Percentiles rank a stretch among this genome's conserved stretches.
These are phyloP conservation scores for Catharus fuscescens DNA, from an alignment of 2,113 vertebrate genomes.

Conservation along the genomic window DNA sequence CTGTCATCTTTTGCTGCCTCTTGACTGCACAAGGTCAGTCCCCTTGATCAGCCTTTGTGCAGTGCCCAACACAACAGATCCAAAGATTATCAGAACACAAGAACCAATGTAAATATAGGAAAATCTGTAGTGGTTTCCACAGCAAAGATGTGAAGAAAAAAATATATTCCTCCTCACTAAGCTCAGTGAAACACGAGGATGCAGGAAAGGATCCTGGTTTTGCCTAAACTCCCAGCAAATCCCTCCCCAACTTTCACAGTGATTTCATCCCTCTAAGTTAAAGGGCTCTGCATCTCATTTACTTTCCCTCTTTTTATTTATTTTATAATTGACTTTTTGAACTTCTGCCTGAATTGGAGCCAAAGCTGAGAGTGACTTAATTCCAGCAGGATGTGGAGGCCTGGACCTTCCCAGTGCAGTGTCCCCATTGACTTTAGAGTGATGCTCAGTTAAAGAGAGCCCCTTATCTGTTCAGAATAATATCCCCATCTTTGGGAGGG, in stretches of 20 bases:
- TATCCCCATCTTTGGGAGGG: background rate
- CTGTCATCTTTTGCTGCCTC: background rate
- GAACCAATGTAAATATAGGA: fast-evolving
- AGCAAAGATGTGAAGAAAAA: background rate
- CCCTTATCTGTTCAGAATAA: background rate
- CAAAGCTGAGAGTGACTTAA: slow-evolving; percentile 14
- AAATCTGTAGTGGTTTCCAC: background rate
- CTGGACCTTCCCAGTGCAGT: background rate
- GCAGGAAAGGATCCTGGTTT: background rate
- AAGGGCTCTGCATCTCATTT: slow-evolving; percentile 24
- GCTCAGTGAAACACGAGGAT: fast-evolving
- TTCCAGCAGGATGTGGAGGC: background rate
- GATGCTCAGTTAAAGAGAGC: background rate
- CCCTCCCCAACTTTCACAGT: background rate
- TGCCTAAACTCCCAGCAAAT: background rate
- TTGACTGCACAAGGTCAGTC: background rate
- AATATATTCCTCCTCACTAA: background rate
- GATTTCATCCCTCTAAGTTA: background rate
- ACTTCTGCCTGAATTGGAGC: slow-evolving; percentile 22
- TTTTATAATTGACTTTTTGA: slow-evolving; percentile 46
- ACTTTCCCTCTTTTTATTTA: slow-evolving; percentile 36
- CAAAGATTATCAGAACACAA: background rate
- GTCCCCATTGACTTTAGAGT: background rate
- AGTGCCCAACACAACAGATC: background rate
- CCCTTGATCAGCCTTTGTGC: background rate